Base-by-base conservation (phyloP, 2,113 vertebrate species). In the Notarius quadriscutis region DNA sequence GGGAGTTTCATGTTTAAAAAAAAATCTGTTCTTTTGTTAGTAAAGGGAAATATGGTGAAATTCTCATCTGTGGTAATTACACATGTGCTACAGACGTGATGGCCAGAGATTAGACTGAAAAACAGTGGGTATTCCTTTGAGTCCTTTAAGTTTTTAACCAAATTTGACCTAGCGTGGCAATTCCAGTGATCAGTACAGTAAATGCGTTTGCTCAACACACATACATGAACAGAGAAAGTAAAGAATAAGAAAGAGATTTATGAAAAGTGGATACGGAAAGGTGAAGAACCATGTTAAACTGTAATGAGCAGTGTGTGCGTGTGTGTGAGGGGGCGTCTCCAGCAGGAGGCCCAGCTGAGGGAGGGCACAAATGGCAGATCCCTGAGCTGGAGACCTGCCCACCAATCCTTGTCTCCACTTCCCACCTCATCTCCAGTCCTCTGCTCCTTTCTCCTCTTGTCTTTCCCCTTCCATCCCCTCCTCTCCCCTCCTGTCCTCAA, bases 301-400 rank as follows among this genome's bases (percentile, higher is more conserved):
- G 48, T 81, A 89, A 69, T 14, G 58, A 88, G 88, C 85, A 85
- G 85, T 78, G 88, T 72, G 75, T 62, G 51, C 0, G 80, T 51
- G 84, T 87, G 63, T 88, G 80, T 75, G 62, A 77, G 83, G 65
- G 89, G 85, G 91, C 84, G 63, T 30, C 12, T 88, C 34, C 81
- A 86, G 86, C 63, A 25, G 90, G 48, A n/a, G 91, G 69, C 62
- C 81, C 89, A 92, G 92, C 92, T 89, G 84, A 92, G 91, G 88
- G 90, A 91, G 94, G 94, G 93, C 93, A 93, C 86, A 53, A 41
- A 65, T 81, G 53, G 85, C 90, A 86, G 89, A 87, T 89, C 65
- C 17, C 89, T 48, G 88, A 87, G 85, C 84, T 74, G 77, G 1
- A 89, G 80, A 86, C 89, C 91, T 91, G 27, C 81, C 51, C 48